Conservation (phyloP, 1,140 invertebrate species). For the Eulimnadia texana region DNA sequence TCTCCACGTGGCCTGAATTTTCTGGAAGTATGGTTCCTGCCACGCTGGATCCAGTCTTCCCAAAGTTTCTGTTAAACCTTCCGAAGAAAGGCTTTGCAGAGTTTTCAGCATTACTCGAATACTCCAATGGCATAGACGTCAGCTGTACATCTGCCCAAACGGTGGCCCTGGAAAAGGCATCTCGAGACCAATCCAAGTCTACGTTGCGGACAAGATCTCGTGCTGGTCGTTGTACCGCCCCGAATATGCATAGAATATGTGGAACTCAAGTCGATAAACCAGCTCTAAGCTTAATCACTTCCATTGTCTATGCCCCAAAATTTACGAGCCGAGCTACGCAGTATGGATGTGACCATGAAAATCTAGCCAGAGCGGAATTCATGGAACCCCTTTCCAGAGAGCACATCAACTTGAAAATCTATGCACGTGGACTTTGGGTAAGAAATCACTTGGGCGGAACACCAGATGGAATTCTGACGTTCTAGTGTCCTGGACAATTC, state of each 20-base stretch:
- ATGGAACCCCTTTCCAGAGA: not conserved
- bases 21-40: not conserved
- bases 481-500: not conserved
- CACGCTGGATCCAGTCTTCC: not conserved
- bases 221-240: not conserved
- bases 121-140: not conserved
- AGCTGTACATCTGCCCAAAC: not conserved
- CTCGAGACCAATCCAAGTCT: not conserved
- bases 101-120: not conserved
- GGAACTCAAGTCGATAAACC: not conserved
- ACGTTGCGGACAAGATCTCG: not conserved
- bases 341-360: not conserved
- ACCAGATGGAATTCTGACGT: not conserved
- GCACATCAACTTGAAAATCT: not conserved
- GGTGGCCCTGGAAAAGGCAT: not conserved
- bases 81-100: not conserved
- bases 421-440: not conserved
- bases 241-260: not conserved
- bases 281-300: not conserved
- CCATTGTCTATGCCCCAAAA: not conserved
- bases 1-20: not conserved
- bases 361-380: not conserved
- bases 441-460: not conserved
- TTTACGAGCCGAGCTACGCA: not conserved
- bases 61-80: not conserved